phyloP scores from a whole-genome alignment of 2,797 vertebrate genomes.

The Parauchenoglanis ngamensis region DNA sequence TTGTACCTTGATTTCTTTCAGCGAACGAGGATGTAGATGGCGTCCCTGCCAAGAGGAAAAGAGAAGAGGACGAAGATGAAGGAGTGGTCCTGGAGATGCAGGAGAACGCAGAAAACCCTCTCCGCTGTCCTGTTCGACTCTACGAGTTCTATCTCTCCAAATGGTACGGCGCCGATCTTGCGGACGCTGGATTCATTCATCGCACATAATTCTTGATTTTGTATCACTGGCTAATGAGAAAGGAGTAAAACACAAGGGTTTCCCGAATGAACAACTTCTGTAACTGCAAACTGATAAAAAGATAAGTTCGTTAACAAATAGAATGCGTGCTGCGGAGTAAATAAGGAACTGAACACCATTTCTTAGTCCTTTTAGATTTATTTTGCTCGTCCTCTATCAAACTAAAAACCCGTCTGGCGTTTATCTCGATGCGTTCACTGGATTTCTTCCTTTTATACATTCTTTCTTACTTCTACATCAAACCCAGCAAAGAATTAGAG shows the following conservation, averaged over 20 bases:
- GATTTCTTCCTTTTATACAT: background rate
- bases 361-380: background rate
- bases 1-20: background rate
- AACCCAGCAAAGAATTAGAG: too few species aligned
- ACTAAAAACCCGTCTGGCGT: background rate
- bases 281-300: too few species aligned
- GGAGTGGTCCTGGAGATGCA: conserved; percentile 89
- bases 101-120: conserved; percentile 91
- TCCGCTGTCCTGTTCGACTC: conserved; percentile 93
- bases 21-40: conserved; percentile 62
- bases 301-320: too few species aligned
- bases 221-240: background rate
- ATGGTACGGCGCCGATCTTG: conserved; percentile 77
- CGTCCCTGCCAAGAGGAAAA: conserved; percentile 82
- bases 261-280: too few species aligned
- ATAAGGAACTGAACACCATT: background rate
- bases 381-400: background rate
- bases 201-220: background rate
- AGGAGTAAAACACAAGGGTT: background rate
- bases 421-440: background rate
- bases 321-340: background rate
- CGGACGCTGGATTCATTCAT: background rate
- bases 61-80: conserved; percentile 82
- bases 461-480: background rate
- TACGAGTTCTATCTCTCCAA: conserved; percentile 98